These are phyloP conservation scores for Diarsia mendica DNA, from an alignment of 2,888 invertebrate genomes.

Conservation along the genomic window DNA sequence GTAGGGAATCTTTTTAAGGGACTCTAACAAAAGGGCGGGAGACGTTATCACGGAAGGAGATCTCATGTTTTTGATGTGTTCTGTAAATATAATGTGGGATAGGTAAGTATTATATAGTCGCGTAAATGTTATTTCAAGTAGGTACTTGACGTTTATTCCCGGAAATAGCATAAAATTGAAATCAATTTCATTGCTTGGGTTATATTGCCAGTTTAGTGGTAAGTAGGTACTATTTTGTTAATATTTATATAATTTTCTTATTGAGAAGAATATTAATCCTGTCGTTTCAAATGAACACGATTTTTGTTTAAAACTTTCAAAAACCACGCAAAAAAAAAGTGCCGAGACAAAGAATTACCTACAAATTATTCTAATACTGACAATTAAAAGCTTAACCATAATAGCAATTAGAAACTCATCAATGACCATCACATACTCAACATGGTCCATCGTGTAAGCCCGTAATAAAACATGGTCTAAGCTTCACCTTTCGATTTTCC, in stretches of 20 bases:
- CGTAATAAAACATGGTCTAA: constrained; percentile 52
- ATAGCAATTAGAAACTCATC: constrained; percentile 11
- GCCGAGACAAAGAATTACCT: background rate
- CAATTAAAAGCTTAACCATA: background rate
- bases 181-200: background rate
- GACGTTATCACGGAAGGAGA: constrained; percentile 82
- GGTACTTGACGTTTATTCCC: constrained; percentile 16
- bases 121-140: constrained; percentile 39
- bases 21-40: constrained; percentile 84
- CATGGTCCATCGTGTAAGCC: constrained; percentile 48
- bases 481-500: constrained; percentile 60
- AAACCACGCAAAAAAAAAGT: background rate
- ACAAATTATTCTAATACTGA: background rate
- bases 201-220: background rate
- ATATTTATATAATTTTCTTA: background rate
- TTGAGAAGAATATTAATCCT: background rate
- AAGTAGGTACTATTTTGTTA: no score
- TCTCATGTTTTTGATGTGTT: constrained; percentile 82
- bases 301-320: background rate
- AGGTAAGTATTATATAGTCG: constrained; percentile 47
- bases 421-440: constrained; percentile 10
- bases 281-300: background rate
- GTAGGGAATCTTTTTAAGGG: constrained; percentile 86
- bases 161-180: constrained; percentile 9
- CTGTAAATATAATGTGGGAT: constrained; percentile 73